Evolutionary conservation across 2,888 invertebrate species (phyloP).

Genomic region (Hemistola chrysoprasaria): DNA sequence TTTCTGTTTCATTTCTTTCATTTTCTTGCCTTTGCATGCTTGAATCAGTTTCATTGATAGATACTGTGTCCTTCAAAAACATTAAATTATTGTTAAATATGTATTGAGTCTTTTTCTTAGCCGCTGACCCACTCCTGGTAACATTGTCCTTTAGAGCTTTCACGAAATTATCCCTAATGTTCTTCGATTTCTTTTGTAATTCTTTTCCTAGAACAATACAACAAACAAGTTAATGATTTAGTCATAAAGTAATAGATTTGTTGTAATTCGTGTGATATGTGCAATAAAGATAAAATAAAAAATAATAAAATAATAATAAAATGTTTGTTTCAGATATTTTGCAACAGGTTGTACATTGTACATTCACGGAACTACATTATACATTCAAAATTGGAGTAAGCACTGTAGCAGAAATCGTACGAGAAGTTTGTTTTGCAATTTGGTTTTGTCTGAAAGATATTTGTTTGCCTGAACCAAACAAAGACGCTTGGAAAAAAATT

Average conservation of each 20-base stretch:
- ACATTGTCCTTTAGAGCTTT: conserved; percentile 22
- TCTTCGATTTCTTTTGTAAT: conserved; percentile 25
- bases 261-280: conserved; percentile 19
- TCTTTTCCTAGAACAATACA: conserved; percentile 22
- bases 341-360: conserved; percentile 23
- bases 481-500: conserved; percentile 27
- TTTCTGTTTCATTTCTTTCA: conserved; percentile 18
- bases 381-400: conserved; percentile 27
- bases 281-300: conserved; percentile 10
- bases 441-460: conserved; percentile 32
- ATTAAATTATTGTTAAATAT: conserved; percentile 25
- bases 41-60: conserved; percentile 18
- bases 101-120: conserved; percentile 23
- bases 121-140: conserved; percentile 22
- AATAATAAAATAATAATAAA: conserved; percentile 10
- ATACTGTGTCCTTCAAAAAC: conserved; percentile 25
- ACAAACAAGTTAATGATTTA: conserved; percentile 16
- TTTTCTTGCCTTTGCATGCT: conserved; percentile 18
- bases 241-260: conserved; percentile 18
- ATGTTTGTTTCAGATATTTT: conserved; percentile 21
- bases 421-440: conserved; percentile 27
- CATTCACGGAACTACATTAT: conserved; percentile 8
- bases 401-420: conserved; percentile 30
- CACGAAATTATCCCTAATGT: conserved; percentile 22
- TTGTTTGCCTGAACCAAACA: conserved; percentile 26